Percentiles rank a stretch among this genome's conserved stretches.
Evolutionary conservation across 2,797 vertebrate genomes (phyloP).

Genomic region (Erpetoichthys calabaricus): DNA sequence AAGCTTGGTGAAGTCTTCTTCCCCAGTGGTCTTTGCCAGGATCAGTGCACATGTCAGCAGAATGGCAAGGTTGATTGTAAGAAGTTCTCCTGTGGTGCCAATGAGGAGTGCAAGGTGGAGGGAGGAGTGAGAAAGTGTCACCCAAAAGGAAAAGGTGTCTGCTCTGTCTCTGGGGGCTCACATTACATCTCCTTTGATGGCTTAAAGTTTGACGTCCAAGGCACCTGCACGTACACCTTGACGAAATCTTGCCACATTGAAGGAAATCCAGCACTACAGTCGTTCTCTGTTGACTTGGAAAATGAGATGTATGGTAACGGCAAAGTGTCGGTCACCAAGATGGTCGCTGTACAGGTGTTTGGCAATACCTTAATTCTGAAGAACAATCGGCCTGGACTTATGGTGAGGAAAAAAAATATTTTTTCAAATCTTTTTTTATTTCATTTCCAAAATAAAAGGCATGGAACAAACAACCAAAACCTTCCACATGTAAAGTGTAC

Average conservation of each 20-base stretch:
- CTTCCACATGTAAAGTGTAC: too few relatives aligned
- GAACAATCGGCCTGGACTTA: too few relatives aligned
- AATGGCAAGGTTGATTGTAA: conserved; percentile 34
- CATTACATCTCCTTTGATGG: conserved; percentile 42
- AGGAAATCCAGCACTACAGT: conserved; percentile 21
- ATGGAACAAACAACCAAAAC: too few relatives aligned
- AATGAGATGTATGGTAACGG: conserved; percentile 28
- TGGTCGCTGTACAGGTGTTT: conserved; percentile 36
- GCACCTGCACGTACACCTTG: conserved; percentile 43
- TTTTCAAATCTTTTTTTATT: too few relatives aligned
- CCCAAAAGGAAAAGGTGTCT: conserved; percentile 19
- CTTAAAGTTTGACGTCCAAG: conserved; percentile 35
- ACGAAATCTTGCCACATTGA: conserved; percentile 34
- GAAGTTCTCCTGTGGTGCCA: conserved; percentile 7
- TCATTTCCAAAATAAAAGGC: too few relatives aligned
- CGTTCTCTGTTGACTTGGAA: conserved; percentile 39
- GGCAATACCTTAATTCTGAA: conserved; percentile 33
- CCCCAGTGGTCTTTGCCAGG: conserved; percentile 36
- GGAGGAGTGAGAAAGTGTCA: conserved; percentile 9
- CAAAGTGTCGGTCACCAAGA: conserved; percentile 34
- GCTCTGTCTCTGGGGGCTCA: conserved; percentile 40
- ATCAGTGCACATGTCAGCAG: conserved; percentile 39
- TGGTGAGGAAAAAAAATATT: too few relatives aligned
- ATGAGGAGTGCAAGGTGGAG: conserved; percentile 15
- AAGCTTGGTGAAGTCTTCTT: conserved; percentile 38